Conservation (phyloP, 1,140 invertebrate species). For the Lethocerus indicus region DNA sequence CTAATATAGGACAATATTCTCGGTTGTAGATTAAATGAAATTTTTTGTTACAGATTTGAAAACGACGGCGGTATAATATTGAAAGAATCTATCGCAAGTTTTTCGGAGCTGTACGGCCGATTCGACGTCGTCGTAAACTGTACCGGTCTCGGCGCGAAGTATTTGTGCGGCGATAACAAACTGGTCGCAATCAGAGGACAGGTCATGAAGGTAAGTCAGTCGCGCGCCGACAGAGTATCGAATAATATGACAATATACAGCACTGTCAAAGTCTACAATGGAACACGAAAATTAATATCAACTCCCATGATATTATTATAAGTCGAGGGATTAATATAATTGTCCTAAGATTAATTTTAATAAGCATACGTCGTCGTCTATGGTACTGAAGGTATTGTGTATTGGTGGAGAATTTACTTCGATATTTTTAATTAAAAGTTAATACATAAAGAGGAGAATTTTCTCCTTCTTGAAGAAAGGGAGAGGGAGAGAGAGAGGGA, state of each 20-base stretch:
- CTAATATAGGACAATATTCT: too few relatives aligned
- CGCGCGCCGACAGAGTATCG: not conserved
- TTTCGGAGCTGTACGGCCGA: conserved; percentile 22
- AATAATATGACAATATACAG: not conserved
- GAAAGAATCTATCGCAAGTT: conserved; percentile 12
- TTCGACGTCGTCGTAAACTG: conserved; percentile 82
- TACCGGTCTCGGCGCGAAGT: conserved; percentile 61
- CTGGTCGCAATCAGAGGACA: conserved; percentile 79
- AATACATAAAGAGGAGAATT: too few relatives aligned
- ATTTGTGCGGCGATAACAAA: conserved; percentile 55
- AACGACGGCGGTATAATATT: conserved; percentile 13
- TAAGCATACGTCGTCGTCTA: too few relatives aligned
- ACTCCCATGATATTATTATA: too few relatives aligned
- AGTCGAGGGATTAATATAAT: too few relatives aligned
- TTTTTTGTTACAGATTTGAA: conserved; percentile 16
- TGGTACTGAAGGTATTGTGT: too few relatives aligned
- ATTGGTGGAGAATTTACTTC: too few relatives aligned
- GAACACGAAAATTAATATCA: not conserved
- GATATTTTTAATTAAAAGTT: too few relatives aligned
- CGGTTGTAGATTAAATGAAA: too few relatives aligned
- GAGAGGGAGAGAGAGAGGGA: too few relatives aligned
- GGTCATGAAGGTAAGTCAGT: conserved; percentile 48
- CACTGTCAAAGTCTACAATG: not conserved
- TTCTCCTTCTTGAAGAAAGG: too few relatives aligned
- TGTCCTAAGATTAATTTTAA: too few relatives aligned